Evolutionary conservation across 2,797 vertebrate species (phyloP).

Genomic region (Girardinus metallicus): DNA sequence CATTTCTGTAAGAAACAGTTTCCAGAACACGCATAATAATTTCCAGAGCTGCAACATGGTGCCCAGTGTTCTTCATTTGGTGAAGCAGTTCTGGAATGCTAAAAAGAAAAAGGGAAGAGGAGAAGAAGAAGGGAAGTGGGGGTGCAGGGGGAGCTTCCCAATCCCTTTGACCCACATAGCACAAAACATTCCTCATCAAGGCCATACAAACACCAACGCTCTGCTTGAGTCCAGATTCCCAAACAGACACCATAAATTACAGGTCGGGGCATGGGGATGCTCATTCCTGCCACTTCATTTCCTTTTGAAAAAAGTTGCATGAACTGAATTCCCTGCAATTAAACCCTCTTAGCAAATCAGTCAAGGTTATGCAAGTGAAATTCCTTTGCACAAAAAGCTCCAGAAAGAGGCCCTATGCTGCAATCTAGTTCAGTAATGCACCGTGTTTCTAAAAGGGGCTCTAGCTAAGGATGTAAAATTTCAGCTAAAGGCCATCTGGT

Average conservation of each 20-base stretch:
- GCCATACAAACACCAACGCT: slow-evolving; percentile 71
- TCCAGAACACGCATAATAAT: slow-evolving; percentile 46
- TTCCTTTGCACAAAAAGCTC: slow-evolving; percentile 67
- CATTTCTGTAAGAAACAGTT: neutral
- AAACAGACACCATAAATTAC: slow-evolving; percentile 69
- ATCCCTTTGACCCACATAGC: slow-evolving; percentile 81
- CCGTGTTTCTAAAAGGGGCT: slow-evolving; percentile 41
- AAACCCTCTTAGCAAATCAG: slow-evolving; percentile 61
- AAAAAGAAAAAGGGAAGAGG: slow-evolving; percentile 27
- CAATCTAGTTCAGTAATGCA: slow-evolving; percentile 51
- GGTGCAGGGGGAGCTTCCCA: slow-evolving; percentile 52
- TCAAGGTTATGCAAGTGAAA: slow-evolving; percentile 71
- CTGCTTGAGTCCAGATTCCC: slow-evolving; percentile 59
- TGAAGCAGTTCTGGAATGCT: slow-evolving; percentile 74
- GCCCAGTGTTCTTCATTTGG: slow-evolving; percentile 74
- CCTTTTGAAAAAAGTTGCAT: slow-evolving; percentile 30
- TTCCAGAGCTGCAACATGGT: slow-evolving; percentile 58
- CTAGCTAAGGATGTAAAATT: neutral
- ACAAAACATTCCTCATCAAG: slow-evolving; percentile 77
- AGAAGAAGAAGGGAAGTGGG: slow-evolving; percentile 58
- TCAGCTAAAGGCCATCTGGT: neutral
- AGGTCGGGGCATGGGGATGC: slow-evolving; percentile 66
- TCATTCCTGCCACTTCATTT: slow-evolving; percentile 49
- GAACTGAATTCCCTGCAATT: slow-evolving; percentile 62
- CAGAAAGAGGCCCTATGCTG: slow-evolving; percentile 41